Base-by-base conservation (phyloP, 2,888 invertebrate species). In the Macaria notata region DNA sequence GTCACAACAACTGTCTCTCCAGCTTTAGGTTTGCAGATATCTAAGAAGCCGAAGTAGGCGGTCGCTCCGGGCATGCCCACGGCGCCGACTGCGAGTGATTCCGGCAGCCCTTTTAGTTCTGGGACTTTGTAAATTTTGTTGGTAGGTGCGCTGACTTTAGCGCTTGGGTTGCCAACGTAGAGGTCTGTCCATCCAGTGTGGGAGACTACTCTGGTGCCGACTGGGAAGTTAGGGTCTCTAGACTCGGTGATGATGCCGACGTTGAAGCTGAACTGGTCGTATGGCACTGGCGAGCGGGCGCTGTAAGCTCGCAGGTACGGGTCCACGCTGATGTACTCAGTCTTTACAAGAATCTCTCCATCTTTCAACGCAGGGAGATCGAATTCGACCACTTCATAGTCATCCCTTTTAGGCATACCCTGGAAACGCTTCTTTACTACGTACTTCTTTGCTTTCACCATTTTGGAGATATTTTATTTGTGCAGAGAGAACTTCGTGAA, bases 1-100 rank as follows among this genome's bases (percentile, higher is more conserved):
- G 93, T 93, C 3, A 96, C 93, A 0, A 95, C 93, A 0, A 96
- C 92, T 0, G 94, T 94, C 72, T 96, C 95, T 0, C 95, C 95
- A 0, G 88, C 68, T 79, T 94, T 94, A 0, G 95, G 95, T 46
- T 94, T 79, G 69, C 95, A 95, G 29, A 95, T 69, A 56, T 95
- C 94, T 45, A 94, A 69, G 8, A 96, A 85, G 3, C 95, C 96
- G 75, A 95, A 95, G 72, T 95, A 95, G 0, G 95, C 95, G 0
- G 95, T 94, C 42, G 92, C 93, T 86, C 95, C 95, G 7, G 95
- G 93, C 93, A 94, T 94, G 55, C 95, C 95, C 2, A 94, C 76
- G 4, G 92, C 86, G 30, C 95, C 95, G 0, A 95, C 69, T 6
- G 86, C 92, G 5, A 93, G 80, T 0, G 95, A 95, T 3, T 79